phyloP scores from a whole-genome alignment of 2,113 vertebrate genomes.

The Actenoides hombroni region DNA sequence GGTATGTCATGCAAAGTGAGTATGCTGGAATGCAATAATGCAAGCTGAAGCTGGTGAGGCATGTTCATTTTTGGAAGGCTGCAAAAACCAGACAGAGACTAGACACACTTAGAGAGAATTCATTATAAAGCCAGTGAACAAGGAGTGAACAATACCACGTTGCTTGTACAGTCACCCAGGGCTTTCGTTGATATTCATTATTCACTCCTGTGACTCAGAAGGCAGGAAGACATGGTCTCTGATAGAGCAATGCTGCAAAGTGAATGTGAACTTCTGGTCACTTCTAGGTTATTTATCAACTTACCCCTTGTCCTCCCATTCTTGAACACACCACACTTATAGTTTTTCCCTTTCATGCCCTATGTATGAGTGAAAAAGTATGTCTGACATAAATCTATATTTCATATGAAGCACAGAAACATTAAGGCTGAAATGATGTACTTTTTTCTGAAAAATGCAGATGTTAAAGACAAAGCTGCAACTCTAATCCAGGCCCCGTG shows the following conservation, averaged over 20 bases:
- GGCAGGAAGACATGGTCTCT: neutral
- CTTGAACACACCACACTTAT: neutral
- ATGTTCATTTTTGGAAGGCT: neutral
- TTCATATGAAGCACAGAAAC: neutral
- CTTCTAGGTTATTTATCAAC: neutral
- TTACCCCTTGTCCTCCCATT: neutral
- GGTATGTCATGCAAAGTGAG: neutral
- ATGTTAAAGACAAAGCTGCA: neutral
- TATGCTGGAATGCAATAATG: conserved; percentile 1
- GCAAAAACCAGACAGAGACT: neutral
- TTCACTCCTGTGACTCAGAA: neutral
- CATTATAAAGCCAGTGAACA: neutral
- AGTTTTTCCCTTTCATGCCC: neutral
- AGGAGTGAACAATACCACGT: neutral
- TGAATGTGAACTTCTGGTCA: neutral
- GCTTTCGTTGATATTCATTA: neutral
- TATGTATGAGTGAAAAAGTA: neutral
- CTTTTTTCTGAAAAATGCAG: neutral
- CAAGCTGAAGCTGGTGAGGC: neutral
- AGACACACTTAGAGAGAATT: neutral
- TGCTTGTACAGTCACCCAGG: neutral
- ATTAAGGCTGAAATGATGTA: neutral
- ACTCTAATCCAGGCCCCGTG: neutral
- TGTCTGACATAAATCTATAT: neutral
- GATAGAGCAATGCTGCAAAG: neutral